phyloP scores from a whole-genome alignment of 2,797 vertebrate genomes.

The Pseudocheirus occidentalis region DNA sequence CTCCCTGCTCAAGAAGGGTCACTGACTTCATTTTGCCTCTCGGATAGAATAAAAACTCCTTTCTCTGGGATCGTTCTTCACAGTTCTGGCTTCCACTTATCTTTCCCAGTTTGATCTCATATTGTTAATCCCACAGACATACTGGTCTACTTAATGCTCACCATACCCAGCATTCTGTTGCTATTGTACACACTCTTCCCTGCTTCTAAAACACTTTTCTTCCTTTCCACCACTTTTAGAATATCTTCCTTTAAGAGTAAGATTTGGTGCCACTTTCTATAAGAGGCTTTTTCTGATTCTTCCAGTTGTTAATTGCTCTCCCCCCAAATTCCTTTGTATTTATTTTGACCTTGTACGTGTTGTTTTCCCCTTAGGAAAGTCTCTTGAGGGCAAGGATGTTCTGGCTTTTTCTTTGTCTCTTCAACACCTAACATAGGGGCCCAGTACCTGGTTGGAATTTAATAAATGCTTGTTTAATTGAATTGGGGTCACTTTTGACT shows the following conservation, averaged over 20 bases:
- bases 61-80: background rate
- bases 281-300: background rate
- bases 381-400: background rate
- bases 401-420: background rate
- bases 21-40: background rate
- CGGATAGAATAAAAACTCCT: background rate
- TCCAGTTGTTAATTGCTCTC: background rate
- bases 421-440: background rate
- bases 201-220: background rate
- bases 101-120: background rate
- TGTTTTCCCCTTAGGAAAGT: background rate
- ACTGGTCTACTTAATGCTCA: background rate
- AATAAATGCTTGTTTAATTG: background rate
- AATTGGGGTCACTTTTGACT: background rate
- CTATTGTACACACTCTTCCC: background rate
- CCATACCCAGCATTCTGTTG: background rate
- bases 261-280: background rate
- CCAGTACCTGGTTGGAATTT: background rate
- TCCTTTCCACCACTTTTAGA: background rate
- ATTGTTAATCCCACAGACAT: background rate
- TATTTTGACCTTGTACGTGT: background rate
- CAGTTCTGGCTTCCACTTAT: background rate
- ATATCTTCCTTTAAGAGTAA: background rate
- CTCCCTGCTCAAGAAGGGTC: background rate
- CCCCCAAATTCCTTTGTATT: background rate